Percentiles rank a stretch among this genome's conserved stretches.
phyloP scores from a whole-genome alignment of 2,888 invertebrate species.

The Corbicula japonica region DNA sequence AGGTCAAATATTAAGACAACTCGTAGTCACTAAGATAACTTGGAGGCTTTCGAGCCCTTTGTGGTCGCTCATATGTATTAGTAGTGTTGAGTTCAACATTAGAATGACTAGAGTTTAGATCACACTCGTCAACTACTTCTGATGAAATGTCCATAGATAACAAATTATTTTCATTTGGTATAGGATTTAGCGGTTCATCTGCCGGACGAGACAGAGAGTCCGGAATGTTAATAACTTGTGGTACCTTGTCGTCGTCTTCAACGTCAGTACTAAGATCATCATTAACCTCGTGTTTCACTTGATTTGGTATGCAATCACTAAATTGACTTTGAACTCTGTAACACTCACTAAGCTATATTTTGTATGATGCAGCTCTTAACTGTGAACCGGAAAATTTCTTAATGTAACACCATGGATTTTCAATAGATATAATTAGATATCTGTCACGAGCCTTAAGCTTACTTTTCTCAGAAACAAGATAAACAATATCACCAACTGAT shows the following conservation, averaged over 20 bases:
- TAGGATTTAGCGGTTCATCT: too few species aligned
- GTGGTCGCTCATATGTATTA: too few species aligned
- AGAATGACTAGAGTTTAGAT: too few species aligned
- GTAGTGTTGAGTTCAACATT: too few species aligned
- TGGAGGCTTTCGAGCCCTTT: too few species aligned
- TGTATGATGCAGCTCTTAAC: not conserved
- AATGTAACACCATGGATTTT: not conserved
- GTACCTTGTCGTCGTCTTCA: not conserved
- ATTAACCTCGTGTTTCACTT: not conserved
- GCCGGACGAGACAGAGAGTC: not conserved
- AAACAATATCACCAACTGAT: slow-evolving; percentile 17
- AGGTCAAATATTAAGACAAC: too few species aligned
- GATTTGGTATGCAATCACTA: too few species aligned
- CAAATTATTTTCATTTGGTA: too few species aligned
- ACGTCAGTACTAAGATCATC: not conserved
- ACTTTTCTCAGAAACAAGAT: not conserved
- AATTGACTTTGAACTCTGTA: too few species aligned
- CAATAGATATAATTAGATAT: slow-evolving; percentile 3
- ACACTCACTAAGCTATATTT: not conserved
- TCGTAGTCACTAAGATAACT: too few species aligned
- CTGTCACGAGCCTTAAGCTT: not conserved
- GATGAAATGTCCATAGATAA: too few species aligned
- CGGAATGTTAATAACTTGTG: not conserved
- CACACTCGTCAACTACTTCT: too few species aligned
- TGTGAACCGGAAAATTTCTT: not conserved